These are phyloP conservation scores for Pyrocoelia pectoralis DNA, from an alignment of 2,888 invertebrate genomes.

Conservation along the genomic window DNA sequence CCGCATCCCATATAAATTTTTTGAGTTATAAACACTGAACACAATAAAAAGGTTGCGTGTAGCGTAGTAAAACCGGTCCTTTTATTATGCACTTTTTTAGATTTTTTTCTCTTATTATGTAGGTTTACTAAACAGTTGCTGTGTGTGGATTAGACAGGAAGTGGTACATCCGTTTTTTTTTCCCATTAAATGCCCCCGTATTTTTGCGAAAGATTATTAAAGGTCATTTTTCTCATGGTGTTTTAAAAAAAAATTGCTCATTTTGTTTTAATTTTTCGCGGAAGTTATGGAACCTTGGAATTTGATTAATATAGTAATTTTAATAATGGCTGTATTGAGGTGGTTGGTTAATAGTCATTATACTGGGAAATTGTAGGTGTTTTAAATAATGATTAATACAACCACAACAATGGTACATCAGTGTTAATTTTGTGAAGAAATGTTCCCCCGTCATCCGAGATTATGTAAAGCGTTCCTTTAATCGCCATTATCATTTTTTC, in stretches of 20 bases:
- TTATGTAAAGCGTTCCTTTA: no score
- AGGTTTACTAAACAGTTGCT: slow-evolving; percentile 16
- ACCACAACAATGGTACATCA: no score
- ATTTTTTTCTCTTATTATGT: slow-evolving; percentile 6
- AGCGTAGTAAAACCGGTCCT: slow-evolving; percentile 17
- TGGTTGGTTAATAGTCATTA: background rate
- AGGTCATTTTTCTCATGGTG: background rate
- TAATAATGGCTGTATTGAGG: background rate
- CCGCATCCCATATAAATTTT: background rate
- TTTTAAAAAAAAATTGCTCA: background rate
- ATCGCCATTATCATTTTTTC: no score
- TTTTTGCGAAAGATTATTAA: slow-evolving; percentile 20
- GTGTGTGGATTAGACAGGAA: slow-evolving; percentile 20
- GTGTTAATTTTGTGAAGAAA: no score
- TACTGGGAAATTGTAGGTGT: background rate
- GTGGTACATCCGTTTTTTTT: slow-evolving; percentile 27
- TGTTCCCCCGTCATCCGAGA: no score
- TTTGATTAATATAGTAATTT: slow-evolving; percentile 3
- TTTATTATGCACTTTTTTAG: background rate
- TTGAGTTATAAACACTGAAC: background rate
- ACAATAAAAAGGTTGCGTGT: background rate
- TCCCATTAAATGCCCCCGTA: slow-evolving; percentile 14
- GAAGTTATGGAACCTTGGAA: background rate
- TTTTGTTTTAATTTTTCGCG: background rate
- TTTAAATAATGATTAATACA: no score